These are phyloP conservation scores for Athetis lepigone DNA, from an alignment of 2,888 invertebrate species.

Conservation along the genomic window DNA sequence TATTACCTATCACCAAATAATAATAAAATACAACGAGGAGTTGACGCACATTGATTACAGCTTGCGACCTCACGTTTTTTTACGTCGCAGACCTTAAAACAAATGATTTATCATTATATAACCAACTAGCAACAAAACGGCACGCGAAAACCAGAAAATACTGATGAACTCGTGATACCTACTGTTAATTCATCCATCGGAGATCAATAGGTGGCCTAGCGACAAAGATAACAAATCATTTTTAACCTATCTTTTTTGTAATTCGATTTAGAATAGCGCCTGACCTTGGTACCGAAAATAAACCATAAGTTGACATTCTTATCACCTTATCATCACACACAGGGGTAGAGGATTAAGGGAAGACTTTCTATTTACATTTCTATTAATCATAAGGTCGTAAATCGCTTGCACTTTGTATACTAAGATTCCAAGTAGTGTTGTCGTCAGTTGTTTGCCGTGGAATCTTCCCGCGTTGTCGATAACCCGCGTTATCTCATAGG, in stretches of 20 bases:
- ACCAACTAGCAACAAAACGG: constrained; percentile 46
- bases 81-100: constrained; percentile 30
- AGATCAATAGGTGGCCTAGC: constrained; percentile 74
- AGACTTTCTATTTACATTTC: constrained; percentile 41
- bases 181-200: constrained; percentile 54
- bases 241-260: constrained; percentile 32
- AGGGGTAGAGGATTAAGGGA: background rate
- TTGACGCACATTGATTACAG: constrained; percentile 50
- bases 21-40: constrained; percentile 27
- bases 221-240: constrained; percentile 58
- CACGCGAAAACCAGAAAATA: constrained; percentile 52
- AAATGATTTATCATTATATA: constrained; percentile 49
- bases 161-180: constrained; percentile 50
- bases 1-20: constrained; percentile 10
- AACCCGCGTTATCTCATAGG: constrained; percentile 78
- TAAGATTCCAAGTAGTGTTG: constrained; percentile 43
- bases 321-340: constrained; percentile 36
- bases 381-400: constrained; percentile 38
- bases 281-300: constrained; percentile 59
- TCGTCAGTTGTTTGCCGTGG: constrained; percentile 85
- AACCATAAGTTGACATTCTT: constrained; percentile 41
- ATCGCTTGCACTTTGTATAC: constrained; percentile 39
- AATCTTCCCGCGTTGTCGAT: constrained; percentile 86
- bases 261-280: constrained; percentile 39
- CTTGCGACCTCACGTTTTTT: constrained; percentile 38